Evolutionary conservation across 2,888 invertebrate species (phyloP).

Genomic region (Ephialtes manifestator): DNA sequence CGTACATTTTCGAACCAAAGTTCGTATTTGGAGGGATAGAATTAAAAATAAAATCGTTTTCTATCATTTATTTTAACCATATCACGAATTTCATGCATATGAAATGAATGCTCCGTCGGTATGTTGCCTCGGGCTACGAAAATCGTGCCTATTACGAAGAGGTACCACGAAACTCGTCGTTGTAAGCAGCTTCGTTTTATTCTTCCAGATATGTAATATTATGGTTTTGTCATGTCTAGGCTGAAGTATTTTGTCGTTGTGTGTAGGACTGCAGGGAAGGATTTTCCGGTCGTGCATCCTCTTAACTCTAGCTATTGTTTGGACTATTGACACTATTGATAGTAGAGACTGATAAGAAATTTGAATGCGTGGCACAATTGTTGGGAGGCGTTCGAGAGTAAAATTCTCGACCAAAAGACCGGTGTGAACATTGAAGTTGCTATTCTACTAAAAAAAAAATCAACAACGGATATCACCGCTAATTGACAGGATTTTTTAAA

Average conservation of each 20-base stretch:
- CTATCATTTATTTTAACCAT: no score
- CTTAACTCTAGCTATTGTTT: background rate
- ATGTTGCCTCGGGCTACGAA: background rate
- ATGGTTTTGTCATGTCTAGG: background rate
- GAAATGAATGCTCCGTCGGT: background rate
- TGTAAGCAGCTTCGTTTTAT: background rate
- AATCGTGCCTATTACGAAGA: background rate
- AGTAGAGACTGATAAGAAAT: slow-evolving; percentile 4
- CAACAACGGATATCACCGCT: background rate
- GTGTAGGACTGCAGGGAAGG: background rate
- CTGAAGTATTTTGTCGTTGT: background rate
- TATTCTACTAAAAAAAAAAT: background rate
- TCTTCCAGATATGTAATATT: background rate
- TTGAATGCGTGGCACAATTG: slow-evolving; percentile 24
- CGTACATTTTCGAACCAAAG: no score
- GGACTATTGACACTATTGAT: background rate
- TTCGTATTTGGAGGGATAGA: no score
- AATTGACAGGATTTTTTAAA: background rate
- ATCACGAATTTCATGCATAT: no score
- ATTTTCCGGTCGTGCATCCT: background rate
- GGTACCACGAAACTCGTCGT: background rate
- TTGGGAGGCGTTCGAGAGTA: background rate
- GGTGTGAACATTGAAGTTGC: no score
- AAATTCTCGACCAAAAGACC: background rate
- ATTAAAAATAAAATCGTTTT: no score